These are phyloP conservation scores for Mungos mungo DNA, from an alignment of 2,113 vertebrate genomes.

Conservation along the genomic window DNA sequence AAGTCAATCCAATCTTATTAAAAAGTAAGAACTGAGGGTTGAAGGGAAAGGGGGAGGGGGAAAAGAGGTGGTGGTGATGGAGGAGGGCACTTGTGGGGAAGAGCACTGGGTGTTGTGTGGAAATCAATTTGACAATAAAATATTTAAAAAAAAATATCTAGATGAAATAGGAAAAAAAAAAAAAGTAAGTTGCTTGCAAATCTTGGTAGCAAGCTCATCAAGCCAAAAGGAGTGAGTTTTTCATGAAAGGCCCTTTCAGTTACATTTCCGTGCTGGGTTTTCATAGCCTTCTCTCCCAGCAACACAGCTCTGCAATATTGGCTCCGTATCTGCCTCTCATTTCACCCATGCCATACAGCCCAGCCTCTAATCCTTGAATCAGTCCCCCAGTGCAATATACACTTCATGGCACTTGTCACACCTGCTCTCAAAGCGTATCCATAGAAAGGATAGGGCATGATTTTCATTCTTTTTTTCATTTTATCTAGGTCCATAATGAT, in stretches of 20 bases:
- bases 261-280: constrained; percentile 82
- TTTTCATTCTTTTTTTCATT: constrained; percentile 85
- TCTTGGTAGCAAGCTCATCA: not conserved
- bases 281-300: constrained; percentile 60
- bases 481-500: constrained; percentile 89
- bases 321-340: constrained; percentile 85
- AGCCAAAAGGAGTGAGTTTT: not conserved
- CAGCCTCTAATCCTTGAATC: constrained; percentile 86
- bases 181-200: not conserved
- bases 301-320: constrained; percentile 84
- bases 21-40: too few species aligned
- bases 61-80: too few species aligned
- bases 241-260: constrained; percentile 44
- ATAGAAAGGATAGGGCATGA: not conserved
- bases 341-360: constrained; percentile 86
- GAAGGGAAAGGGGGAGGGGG: too few species aligned
- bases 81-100: too few species aligned
- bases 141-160: too few species aligned
- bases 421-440: constrained; percentile 83
- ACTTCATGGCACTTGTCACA: constrained; percentile 85
- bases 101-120: too few species aligned
- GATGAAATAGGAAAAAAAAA: too few species aligned
- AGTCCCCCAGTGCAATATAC: constrained; percentile 83
- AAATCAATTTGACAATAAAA: too few species aligned
- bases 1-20: not conserved